Base-by-base conservation (phyloP, 2,888 invertebrate genomes). In the Ichneumon xanthorius region DNA sequence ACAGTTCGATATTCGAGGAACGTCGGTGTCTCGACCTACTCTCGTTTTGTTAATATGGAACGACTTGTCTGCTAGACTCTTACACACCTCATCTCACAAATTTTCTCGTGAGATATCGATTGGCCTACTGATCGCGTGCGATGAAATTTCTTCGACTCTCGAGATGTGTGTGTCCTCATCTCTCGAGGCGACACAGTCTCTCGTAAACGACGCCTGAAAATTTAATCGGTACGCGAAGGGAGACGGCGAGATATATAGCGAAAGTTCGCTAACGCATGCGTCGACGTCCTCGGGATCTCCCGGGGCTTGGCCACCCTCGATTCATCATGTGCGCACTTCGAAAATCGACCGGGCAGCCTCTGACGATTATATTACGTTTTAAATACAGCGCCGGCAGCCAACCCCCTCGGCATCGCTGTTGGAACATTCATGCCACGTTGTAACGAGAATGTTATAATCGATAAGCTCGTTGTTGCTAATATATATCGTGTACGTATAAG, bases 311-410 rank as follows among this genome's bases (percentile, higher is more conserved):
- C 30, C 22, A 53, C 50, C 48, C 75, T 75, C 71, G 40, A 82
- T 82, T 79, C 75, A 67, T 53, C 45, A 63, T 37, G 55, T 58
- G 61, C 78, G 71, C 79, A 71, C 76, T 82, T 79, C 76, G 58
- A 68, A 83, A 81, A 87, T 87, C 87, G 87, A 87, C 87, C 87
- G 67, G 68, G 78, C 61, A 45, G 58, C 84, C 80, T 78, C 76
- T 65, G 75, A 77, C 75, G 55, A 78, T 80, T 65, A 58, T 79
- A 82, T 79, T 65, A 55, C 75, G 82, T 75, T 85, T 85, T 85
- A 72, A 85, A 82, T 82, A 85, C 71, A 58, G 30, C 63, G 63
- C 63, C 63, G 30, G 2, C 16, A 16, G 30, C 6, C 37, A 65
- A 26, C 58, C 63, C n/a, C 63, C 37, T 48, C 48, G 73, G 55